Percentiles rank a stretch among this genome's conserved stretches.
Evolutionary conservation across 37 sponge, comb jelly and placozoan species (phyloP).

Genomic region (Crambe crambe): DNA sequence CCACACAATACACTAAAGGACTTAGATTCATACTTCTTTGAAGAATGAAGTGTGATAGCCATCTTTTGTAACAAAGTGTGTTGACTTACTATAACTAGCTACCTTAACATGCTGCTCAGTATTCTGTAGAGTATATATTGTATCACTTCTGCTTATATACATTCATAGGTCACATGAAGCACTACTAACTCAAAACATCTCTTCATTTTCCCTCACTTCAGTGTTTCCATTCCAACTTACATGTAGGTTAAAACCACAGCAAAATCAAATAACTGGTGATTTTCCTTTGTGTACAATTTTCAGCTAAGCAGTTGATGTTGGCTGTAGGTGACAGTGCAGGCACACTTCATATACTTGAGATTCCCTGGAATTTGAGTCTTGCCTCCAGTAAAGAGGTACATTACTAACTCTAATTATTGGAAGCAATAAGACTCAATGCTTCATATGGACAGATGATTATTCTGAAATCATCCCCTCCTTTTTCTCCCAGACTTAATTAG

Average conservation of each 20-base stretch:
- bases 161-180: conserved; percentile 90
- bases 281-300: no score
- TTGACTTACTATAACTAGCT: no score
- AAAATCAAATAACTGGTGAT: no score
- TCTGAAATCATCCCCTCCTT: background rate
- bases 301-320: conserved; percentile 85
- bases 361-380: conserved; percentile 86
- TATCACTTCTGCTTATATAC: background rate
- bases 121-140: no score
- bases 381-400: conserved; percentile 85
- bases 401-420: background rate
- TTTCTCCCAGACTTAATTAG: conserved; percentile 3
- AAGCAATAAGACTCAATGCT: no score
- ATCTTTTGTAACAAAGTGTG: no score
- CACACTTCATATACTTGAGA: conserved; percentile 91
- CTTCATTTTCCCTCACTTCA: conserved; percentile 76
- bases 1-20: background rate
- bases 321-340: conserved; percentile 94
- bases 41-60: no score
- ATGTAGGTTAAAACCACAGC: conserved; percentile 29
- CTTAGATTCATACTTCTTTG: background rate
- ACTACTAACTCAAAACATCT: conserved; percentile 87
- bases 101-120: no score
- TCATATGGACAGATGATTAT: conserved; percentile 13
- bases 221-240: conserved; percentile 71